Conservation (phyloP, 2,888 invertebrate species). For the Parelbella ahira region DNA sequence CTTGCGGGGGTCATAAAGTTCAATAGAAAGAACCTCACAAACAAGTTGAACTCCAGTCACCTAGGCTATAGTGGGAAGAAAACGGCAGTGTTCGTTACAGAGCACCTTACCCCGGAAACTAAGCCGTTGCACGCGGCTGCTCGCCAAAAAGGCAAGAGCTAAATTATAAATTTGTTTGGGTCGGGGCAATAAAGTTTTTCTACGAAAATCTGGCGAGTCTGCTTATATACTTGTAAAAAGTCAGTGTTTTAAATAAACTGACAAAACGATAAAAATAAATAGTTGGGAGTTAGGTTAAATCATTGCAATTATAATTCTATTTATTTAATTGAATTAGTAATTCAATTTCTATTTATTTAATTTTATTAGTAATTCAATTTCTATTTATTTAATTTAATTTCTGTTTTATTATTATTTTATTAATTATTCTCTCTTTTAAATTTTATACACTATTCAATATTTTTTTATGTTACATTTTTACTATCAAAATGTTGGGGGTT, state of each 20-base stretch:
- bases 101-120: conserved; percentile 6
- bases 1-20: no score
- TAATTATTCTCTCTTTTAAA: no score
- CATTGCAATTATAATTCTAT: no score
- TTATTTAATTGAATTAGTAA: no score
- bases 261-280: no score
- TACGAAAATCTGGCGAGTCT: conserved; percentile 2
- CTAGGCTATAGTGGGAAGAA: conserved; percentile 1
- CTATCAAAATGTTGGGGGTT: conserved; percentile 15
- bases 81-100: neutral
- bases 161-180: conserved; percentile 2
- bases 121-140: conserved; percentile 4
- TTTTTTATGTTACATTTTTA: conserved; percentile 2
- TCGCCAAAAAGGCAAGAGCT: conserved; percentile 1
- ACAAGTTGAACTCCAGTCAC: conserved; percentile 3
- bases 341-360: no score
- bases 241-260: neutral
- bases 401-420: neutral
- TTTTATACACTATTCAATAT: no score
- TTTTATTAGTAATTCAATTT: no score
- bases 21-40: neutral
- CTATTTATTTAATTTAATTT: no score
- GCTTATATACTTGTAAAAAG: conserved; percentile 3
- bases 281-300: no score
- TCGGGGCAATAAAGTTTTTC: conserved; percentile 1